These are phyloP conservation scores for Ophraella communa DNA, from an alignment of 2,888 invertebrate species.

Conservation along the genomic window DNA sequence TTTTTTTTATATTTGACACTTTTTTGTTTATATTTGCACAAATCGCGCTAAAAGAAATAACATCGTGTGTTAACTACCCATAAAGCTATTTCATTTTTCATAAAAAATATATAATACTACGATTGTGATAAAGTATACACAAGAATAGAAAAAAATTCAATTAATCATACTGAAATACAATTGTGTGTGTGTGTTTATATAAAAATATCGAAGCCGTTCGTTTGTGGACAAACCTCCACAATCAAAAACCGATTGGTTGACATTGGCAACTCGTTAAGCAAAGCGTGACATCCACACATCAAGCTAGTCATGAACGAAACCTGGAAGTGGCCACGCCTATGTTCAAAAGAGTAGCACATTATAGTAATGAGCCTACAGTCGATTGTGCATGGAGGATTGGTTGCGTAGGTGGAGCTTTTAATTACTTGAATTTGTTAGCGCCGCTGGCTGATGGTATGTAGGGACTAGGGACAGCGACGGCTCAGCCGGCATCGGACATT, in stretches of 20 bases:
- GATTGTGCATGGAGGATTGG: slow-evolving; percentile 48
- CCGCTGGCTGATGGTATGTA: neutral
- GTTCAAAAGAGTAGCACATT: slow-evolving; percentile 50
- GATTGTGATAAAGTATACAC: too few species aligned
- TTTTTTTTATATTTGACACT: too few species aligned
- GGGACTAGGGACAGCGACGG: neutral
- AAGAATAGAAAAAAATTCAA: too few species aligned
- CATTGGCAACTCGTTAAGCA: slow-evolving; percentile 42
- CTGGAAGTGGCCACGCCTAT: slow-evolving; percentile 49
- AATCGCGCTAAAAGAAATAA: too few species aligned
- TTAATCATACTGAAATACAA: slow-evolving; percentile 15
- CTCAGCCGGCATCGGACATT: neutral
- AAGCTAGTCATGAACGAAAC: slow-evolving; percentile 44
- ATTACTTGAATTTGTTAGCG: slow-evolving; percentile 47
- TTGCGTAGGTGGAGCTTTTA: slow-evolving; percentile 57
- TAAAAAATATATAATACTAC: too few species aligned
- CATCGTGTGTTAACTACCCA: too few species aligned
- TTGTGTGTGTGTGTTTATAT: slow-evolving; percentile 10
- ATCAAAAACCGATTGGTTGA: slow-evolving; percentile 49
- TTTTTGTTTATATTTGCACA: too few species aligned
- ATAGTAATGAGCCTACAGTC: slow-evolving; percentile 51
- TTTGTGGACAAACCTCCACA: slow-evolving; percentile 41
- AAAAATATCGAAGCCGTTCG: slow-evolving; percentile 13
- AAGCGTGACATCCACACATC: slow-evolving; percentile 55
- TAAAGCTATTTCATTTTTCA: too few species aligned